Base-by-base conservation (phyloP, 2,113 vertebrate genomes). In the Psilopsiagon aymara region DNA sequence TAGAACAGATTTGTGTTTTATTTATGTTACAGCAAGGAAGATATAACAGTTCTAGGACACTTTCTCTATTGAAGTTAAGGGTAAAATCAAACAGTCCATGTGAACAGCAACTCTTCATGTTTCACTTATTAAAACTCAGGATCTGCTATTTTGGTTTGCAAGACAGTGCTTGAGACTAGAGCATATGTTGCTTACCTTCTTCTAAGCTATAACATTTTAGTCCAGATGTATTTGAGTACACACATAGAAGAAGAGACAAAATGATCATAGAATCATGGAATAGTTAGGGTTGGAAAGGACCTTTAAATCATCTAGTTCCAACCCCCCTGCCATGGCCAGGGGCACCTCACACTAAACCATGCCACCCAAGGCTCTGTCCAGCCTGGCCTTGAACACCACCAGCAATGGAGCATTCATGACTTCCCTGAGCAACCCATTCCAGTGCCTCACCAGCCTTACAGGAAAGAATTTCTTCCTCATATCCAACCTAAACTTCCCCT, bases 1-100 rank as follows among this genome's bases (percentile, higher is more conserved):
- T 94, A 83, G 53, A 96, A 94, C 24, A 39, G 62, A 81, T 95
- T 95, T 92, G 28, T 76, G 35, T 76, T 97, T 97, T 96, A 92
- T 90, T 90, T 97, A 88, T 89, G 35, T 75, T 91, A 74, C 25
- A 77, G 52, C 80, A 93, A 81, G 49, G 69, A 89, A 95, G 64
- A 75, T 35, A 57, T 52, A 84, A 66, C 12, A 17, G 27, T 94
- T 96, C 77, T 51, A 94, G 68, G 41, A 49, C 64, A 47, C 78
- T 73, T 83, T 92, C 57, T 90, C 64, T 73, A 39, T 31, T 91
- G 37, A 90, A 94, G 47, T 86, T 74, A 78, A 92, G 75, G 55
- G 70, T 94, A 66, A 96, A 89, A 39, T 82, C 74, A 89, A 75
- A 66, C 8, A 77, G 63, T 35, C 35, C 12, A 6, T 35, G 4